A percentile compares a stretch with the other conserved stretches of the same genome.
Evolutionary conservation across 1,140 invertebrate genomes (phyloP).

Genomic region (Drosophila varians): DNA sequence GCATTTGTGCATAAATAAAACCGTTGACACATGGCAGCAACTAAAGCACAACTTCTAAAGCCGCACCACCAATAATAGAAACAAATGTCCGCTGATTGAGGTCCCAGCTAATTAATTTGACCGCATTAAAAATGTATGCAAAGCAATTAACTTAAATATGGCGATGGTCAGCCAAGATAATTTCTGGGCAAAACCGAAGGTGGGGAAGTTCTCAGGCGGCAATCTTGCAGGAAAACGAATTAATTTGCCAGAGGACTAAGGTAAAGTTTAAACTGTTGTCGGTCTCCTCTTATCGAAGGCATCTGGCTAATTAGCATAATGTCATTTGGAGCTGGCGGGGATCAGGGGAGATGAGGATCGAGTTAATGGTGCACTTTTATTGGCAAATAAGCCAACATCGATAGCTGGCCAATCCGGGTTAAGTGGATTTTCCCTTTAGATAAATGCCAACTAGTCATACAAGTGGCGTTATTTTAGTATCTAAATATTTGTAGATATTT

Average conservation of each 20-base stretch:
- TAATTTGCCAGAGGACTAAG: conserved; percentile 26
- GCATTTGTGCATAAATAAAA: conserved; percentile 71
- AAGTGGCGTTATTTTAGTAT: not conserved
- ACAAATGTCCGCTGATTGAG: conserved; percentile 46
- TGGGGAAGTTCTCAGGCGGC: conserved; percentile 38
- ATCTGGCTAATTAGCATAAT: conserved; percentile 59
- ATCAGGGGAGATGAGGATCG: not conserved
- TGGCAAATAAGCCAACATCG: conserved; percentile 23
- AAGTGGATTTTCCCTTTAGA: conserved; percentile 3
- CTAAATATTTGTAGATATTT: not conserved
- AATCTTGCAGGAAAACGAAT: conserved; percentile 43
- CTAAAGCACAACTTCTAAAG: not conserved
- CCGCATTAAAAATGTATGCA: conserved; percentile 73
- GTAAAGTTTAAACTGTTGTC: conserved; percentile 35
- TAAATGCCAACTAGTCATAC: not conserved
- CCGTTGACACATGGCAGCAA: conserved; percentile 53
- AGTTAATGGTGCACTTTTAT: conserved; percentile 2
- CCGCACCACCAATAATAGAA: conserved; percentile 13
- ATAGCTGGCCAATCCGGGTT: conserved; percentile 20
- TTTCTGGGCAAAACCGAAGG: not conserved
- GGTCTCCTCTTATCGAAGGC: conserved; percentile 22
- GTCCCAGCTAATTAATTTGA: conserved; percentile 67
- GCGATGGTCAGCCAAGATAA: conserved; percentile 57
- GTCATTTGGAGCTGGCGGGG: not conserved
- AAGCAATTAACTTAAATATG: conserved; percentile 72